Percentiles rank a stretch among this genome's conserved stretches.
Evolutionary conservation across 35 echinoderm and acorn worm genomes (phyloP).

Genomic region (Holothuria glaberrima): DNA sequence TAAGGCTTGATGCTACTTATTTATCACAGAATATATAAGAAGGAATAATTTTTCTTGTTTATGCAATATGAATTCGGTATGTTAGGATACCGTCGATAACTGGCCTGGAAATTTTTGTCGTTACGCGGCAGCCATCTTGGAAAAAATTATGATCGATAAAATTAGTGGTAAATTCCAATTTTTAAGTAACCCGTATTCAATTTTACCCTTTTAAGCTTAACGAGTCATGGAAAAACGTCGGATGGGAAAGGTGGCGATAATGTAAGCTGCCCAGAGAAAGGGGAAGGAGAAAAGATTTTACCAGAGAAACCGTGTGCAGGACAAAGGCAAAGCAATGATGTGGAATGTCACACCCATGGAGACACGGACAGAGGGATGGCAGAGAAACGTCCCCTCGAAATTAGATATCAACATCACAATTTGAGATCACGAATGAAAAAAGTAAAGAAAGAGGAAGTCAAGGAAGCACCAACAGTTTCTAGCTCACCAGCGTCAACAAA

Average conservation of each 20-base stretch:
- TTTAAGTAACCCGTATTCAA: not conserved
- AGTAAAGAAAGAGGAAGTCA: not conserved
- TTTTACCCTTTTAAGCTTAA: not conserved
- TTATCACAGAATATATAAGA: no score
- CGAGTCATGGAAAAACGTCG: not conserved
- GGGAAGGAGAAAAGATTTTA: not conserved
- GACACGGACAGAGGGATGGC: not conserved
- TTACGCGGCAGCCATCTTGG: slow-evolving; percentile 42
- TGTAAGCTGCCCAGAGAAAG: not conserved
- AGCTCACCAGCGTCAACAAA: not conserved
- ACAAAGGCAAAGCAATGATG: slow-evolving; percentile 31
- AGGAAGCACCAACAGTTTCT: not conserved
- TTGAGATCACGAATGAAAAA: slow-evolving; percentile 45
- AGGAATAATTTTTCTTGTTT: no score
- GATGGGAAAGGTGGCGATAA: not conserved
- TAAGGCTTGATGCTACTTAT: no score
- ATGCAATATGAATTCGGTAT: no score
- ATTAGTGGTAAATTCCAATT: not conserved
- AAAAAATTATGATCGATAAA: slow-evolving; percentile 1
- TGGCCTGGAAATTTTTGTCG: slow-evolving; percentile 13
- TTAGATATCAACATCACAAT: slow-evolving; percentile 41
- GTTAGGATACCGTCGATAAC: no score
- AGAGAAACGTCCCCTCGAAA: slow-evolving; percentile 43
- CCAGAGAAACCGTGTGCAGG: not conserved
- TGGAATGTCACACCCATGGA: slow-evolving; percentile 7